Percentiles rank a stretch among this genome's conserved stretches.
phyloP scores from a whole-genome alignment of 2,888 invertebrate species.

The Acronicta psi region DNA sequence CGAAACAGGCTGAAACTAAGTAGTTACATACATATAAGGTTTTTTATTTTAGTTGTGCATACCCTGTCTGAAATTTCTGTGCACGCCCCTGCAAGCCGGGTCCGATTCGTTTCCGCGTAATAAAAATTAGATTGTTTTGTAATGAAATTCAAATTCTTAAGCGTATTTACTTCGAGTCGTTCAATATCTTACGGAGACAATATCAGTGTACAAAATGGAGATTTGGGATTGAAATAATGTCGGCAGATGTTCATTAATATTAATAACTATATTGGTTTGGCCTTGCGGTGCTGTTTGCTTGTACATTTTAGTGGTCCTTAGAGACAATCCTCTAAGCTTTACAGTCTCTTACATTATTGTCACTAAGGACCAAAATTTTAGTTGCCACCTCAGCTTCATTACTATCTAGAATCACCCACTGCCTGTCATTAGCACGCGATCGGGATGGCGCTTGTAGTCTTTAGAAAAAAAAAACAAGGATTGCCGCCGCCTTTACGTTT shows the following conservation, averaged over 20 bases:
- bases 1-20: no score
- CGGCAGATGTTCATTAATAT: slow-evolving; percentile 63
- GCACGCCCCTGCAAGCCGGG: no score
- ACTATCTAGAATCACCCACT: background rate
- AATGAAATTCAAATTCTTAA: slow-evolving; percentile 59
- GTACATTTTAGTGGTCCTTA: slow-evolving; percentile 46
- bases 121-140: slow-evolving; percentile 58
- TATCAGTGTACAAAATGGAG: slow-evolving; percentile 58
- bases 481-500: background rate
- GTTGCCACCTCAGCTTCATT: background rate
- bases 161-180: slow-evolving; percentile 62
- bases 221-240: slow-evolving; percentile 57
- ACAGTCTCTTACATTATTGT: no score
- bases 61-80: no score
- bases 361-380: no score
- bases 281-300: slow-evolving; percentile 28
- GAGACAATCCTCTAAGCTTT: no score
- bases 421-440: background rate
- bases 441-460: background rate
- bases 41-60: no score
- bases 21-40: no score
- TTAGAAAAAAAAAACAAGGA: background rate
- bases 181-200: slow-evolving; percentile 61
- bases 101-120: slow-evolving; percentile 33
- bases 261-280: slow-evolving; percentile 47